Evolutionary conservation across 1,140 invertebrate genomes (phyloP).

Genomic region (Caenorhabditis elegans): DNA sequence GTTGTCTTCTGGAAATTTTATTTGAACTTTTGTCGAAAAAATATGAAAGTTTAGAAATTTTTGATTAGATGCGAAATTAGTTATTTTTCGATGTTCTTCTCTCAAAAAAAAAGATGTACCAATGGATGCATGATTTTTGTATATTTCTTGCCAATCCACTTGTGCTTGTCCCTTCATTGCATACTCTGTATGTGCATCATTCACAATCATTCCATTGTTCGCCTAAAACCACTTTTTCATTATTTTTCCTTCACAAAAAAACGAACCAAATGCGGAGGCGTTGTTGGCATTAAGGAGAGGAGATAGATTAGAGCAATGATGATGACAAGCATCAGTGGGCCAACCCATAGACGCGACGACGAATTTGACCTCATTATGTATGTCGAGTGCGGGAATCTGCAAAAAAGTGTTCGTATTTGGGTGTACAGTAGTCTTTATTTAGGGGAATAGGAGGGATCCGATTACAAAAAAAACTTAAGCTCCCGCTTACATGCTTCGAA

Average conservation of each 20-base stretch:
- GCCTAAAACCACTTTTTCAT: background rate
- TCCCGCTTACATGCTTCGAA: too few species aligned
- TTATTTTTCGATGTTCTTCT: too few species aligned
- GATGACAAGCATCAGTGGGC: constrained; percentile 43
- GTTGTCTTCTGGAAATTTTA: background rate
- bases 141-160: background rate
- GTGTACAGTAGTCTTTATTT: too few species aligned
- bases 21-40: too few species aligned
- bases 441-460: too few species aligned
- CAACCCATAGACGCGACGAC: constrained; percentile 39
- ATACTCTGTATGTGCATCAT: constrained; percentile 5
- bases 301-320: constrained; percentile 45
- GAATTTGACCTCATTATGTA: constrained; percentile 31
- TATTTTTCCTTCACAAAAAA: background rate
- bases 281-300: constrained; percentile 40
- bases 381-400: constrained; percentile 23
- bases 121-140: background rate
- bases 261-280: constrained; percentile 37
- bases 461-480: too few species aligned
- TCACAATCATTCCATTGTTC: constrained; percentile 1
- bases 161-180: constrained; percentile 22
- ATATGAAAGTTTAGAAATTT: too few species aligned
- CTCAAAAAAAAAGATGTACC: background rate
- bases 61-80: too few species aligned
- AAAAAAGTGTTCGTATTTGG: background rate